Conservation (phyloP, 30 jellyfish, hydroid and myxozoan species). For the Phacellophora camtschatica region DNA sequence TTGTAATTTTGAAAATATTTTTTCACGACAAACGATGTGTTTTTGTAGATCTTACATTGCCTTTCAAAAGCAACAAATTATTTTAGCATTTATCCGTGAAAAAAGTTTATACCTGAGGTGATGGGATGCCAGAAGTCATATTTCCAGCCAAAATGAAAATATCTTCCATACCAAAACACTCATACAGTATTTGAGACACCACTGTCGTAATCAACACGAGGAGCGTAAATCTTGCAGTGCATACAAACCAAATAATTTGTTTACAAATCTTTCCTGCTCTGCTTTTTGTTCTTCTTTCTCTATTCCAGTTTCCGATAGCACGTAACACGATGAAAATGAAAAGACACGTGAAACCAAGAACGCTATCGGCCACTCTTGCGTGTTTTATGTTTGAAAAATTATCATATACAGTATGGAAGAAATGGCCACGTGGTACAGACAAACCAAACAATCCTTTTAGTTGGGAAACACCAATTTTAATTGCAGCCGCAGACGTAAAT, state of each 20-base stretch:
- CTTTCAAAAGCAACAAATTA: no score
- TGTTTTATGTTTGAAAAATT: constrained; percentile 41
- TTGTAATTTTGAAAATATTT: no score
- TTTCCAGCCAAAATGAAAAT: constrained; percentile 67
- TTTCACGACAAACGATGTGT: no score
- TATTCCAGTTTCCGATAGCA: constrained; percentile 43
- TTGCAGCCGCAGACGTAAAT: constrained; percentile 77
- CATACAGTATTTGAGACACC: constrained; percentile 56
- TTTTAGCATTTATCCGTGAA: no score
- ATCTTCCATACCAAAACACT: constrained; percentile 9
- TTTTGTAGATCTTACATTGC: no score
- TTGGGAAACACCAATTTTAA: constrained; percentile 64
- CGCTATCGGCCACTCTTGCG: constrained; percentile 55
- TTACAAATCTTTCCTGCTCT: not conserved
- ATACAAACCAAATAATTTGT: constrained; percentile 55
- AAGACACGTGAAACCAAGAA: constrained; percentile 57
- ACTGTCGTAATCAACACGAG: constrained; percentile 53
- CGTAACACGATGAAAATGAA: constrained; percentile 42
- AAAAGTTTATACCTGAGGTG: constrained; percentile 74
- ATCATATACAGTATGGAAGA: constrained; percentile 54
- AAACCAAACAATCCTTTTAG: constrained; percentile 72
- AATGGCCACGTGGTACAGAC: constrained; percentile 40
- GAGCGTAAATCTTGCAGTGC: constrained; percentile 61
- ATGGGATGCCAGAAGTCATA: constrained; percentile 63
- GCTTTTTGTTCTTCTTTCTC: not conserved